A percentile compares a stretch with the other conserved stretches of the same genome.
phyloP scores from a whole-genome alignment of 2,797 vertebrate species.

The Protosalanx chinensis region DNA sequence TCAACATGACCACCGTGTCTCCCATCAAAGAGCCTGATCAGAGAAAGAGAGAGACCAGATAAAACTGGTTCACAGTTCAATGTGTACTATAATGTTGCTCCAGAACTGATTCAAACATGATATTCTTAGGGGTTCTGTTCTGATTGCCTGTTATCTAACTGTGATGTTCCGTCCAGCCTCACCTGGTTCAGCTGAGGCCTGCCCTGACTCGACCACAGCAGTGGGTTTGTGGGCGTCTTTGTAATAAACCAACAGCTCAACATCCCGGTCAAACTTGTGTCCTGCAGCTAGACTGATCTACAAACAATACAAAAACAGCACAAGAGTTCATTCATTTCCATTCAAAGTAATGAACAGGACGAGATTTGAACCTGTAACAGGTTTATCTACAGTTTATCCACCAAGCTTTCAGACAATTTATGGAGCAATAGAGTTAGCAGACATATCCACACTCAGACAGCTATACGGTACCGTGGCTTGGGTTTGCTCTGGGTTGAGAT shows the following conservation, averaged over 20 bases:
- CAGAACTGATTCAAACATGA: no score
- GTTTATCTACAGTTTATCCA: neutral
- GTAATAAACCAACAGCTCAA: conserved; percentile 81
- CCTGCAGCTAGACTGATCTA: conserved; percentile 76
- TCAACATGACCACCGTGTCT: conserved; percentile 79
- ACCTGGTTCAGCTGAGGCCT: conserved; percentile 65
- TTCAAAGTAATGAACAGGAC: no score
- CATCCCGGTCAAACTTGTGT: conserved; percentile 78
- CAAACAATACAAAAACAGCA: conserved; percentile 12
- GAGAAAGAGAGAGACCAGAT: neutral
- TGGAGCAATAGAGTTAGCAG: neutral
- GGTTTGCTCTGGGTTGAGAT: conserved; percentile 68
- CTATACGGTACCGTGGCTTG: conserved; percentile 64
- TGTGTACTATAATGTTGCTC: no score
- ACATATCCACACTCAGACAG: conserved; percentile 13
- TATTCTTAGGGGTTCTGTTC: no score
- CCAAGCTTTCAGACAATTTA: no score
- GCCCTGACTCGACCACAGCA: conserved; percentile 73
- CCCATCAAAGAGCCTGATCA: conserved; percentile 75
- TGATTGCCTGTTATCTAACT: neutral
- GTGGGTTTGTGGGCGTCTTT: conserved; percentile 72
- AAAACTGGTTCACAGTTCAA: neutral
- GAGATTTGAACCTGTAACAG: no score
- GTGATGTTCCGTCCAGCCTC: conserved; percentile 8
- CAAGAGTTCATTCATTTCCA: neutral